Evolutionary conservation across 2,113 vertebrate genomes (phyloP).

Genomic region (Spilogale gracilis): DNA sequence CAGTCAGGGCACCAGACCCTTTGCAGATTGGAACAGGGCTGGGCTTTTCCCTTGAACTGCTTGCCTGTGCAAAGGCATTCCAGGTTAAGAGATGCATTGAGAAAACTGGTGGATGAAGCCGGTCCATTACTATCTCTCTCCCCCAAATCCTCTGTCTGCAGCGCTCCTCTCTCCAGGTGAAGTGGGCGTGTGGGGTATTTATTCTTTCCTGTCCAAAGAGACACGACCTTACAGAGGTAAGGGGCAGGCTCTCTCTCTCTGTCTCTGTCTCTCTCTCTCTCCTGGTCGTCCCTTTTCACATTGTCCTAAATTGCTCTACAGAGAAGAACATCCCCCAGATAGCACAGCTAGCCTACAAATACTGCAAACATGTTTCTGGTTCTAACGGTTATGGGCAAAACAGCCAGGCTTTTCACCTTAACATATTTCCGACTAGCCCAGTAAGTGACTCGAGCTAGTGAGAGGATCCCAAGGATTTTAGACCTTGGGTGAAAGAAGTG

Average conservation of each 20-base stretch:
- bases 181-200: background rate
- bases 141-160: background rate
- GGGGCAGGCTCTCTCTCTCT: background rate
- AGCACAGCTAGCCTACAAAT: background rate
- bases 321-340: background rate
- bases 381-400: background rate
- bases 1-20: no score
- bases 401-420: background rate
- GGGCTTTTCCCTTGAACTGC: background rate
- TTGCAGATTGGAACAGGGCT: background rate
- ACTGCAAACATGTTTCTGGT: background rate
- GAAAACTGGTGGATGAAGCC: background rate
- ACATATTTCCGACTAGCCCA: background rate
- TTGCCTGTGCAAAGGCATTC: background rate
- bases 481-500: background rate
- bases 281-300: background rate
- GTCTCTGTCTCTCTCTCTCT: no score
- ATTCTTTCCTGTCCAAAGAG: background rate
- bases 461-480: background rate
- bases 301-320: background rate
- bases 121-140: background rate
- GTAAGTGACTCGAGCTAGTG: background rate
- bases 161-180: background rate
- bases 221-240: background rate
- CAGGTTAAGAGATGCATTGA: background rate